Base-by-base conservation (phyloP, 2,113 vertebrate species). In the Nansenia antarctica region DNA sequence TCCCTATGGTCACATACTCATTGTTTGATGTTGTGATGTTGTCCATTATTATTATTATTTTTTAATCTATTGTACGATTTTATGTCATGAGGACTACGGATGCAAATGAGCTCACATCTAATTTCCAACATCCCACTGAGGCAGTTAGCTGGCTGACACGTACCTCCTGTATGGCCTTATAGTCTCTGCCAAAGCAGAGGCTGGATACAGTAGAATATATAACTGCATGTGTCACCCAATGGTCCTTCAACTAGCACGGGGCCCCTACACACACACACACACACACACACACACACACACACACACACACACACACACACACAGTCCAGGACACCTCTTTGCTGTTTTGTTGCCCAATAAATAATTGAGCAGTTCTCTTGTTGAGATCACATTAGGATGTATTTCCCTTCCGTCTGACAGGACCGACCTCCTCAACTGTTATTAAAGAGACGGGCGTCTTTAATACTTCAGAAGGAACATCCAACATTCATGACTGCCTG, bases 391-490 rank as follows among this genome's bases (percentile, higher is more conserved):
- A 62, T 83, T 80, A 65, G 82, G 27, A 74, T 67, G 67, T 55
- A 62, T 35, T 74, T 66, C 42, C 1, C 64, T 52, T 9, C n/a
- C 11, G 55, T 74, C 69, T 77, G 78, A 68, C 77, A 74, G 57
- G 88, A 81, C 54, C 45, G 39, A 79, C 79, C 74, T 81, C 62
- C 29, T 82, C 73, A 65, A 20, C 70, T 27, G 64, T 45, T 59
- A 69, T 52, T 63, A 84, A 37, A 62, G 58, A 73, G 73, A 74
- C 29, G 32, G 24, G 29, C 12, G n/a, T 64, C 59, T 65, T 87
- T 53, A 80, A 83, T 81, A 69, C 70, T 85, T 89, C 62, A 89
- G 77, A 72, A 55, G 61, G 42, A 74, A 75, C 77, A 85, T 89
- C 69, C 67, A 86, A 84, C 72, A 80, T 85, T 85, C 70, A 90